Evolutionary conservation across 2,113 vertebrate genomes (phyloP).

Genomic region (Labrus mixtus): DNA sequence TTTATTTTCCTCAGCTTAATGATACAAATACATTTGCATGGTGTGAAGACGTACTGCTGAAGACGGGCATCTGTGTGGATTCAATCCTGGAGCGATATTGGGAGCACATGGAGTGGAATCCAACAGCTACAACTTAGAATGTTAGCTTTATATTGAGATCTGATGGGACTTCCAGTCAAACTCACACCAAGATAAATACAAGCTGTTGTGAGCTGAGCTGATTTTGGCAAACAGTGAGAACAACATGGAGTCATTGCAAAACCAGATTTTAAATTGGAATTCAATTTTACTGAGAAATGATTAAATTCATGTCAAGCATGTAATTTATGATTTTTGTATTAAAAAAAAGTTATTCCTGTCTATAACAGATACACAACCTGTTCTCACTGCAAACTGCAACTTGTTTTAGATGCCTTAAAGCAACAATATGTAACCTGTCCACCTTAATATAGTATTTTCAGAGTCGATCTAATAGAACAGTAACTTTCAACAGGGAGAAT

Average conservation of each 20-base stretch:
- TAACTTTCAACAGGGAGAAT: no score
- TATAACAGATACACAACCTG: no score
- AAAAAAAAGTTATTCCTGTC: no score
- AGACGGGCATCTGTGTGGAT: constrained; percentile 10
- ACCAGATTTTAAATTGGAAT: neutral
- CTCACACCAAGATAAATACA: constrained; percentile 45
- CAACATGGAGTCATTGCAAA: neutral
- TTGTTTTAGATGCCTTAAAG: no score
- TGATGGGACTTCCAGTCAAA: constrained; percentile 2
- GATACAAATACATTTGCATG: constrained; percentile 45
- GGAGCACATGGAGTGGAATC: constrained; percentile 9
- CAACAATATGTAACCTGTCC: no score
- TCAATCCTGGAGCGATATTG: constrained; percentile 16
- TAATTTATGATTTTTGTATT: no score
- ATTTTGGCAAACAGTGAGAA: constrained; percentile 13
- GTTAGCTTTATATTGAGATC: constrained; percentile 21
- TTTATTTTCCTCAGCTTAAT: constrained; percentile 59
- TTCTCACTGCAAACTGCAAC: no score
- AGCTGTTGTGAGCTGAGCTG: constrained; percentile 22
- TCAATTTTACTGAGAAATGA: neutral
- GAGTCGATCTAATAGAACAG: no score
- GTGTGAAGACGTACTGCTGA: constrained; percentile 18
- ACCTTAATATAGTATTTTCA: no score
- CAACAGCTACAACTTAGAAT: constrained; percentile 1
- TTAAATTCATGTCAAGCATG: neutral